Evolutionary conservation across 2,888 invertebrate genomes (phyloP).

Genomic region (Ormia ochracea): DNA sequence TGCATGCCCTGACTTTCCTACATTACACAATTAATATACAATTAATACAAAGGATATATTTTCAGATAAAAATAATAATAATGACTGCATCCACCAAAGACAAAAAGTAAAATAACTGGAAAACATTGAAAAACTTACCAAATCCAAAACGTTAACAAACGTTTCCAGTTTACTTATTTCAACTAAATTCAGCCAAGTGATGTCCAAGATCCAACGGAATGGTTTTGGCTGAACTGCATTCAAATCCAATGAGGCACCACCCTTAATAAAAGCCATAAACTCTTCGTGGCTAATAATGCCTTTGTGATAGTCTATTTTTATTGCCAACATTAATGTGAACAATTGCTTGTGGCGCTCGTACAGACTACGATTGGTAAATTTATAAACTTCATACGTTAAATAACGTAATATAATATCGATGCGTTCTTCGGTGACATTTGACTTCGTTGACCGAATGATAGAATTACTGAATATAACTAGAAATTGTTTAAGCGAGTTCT

Average conservation of each 20-base stretch:
- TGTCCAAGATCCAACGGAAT: constrained; percentile 95
- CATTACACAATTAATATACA: too few relatives aligned
- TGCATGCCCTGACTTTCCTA: too few relatives aligned
- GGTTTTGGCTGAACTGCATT: constrained; percentile 95
- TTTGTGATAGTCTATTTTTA: constrained; percentile 94
- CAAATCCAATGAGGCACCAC: constrained; percentile 94
- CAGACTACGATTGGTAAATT: constrained; percentile 92
- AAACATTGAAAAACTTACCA: constrained; percentile 81
- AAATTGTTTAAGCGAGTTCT: constrained; percentile 96
- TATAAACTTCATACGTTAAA: constrained; percentile 94
- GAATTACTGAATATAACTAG: constrained; percentile 94
- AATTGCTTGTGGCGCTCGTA: constrained; percentile 95
- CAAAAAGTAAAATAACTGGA: too few relatives aligned
- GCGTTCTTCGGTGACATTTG: constrained; percentile 88
- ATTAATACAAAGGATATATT: too few relatives aligned
- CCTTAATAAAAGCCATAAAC: constrained; percentile 96
- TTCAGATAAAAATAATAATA: too few relatives aligned
- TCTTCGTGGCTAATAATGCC: constrained; percentile 90
- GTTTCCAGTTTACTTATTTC: constrained; percentile 91
- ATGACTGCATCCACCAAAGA: too few relatives aligned
- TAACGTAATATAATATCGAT: constrained; percentile 92
- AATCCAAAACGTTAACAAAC: constrained; percentile 87
- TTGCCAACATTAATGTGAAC: constrained; percentile 94
- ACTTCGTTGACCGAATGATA: constrained; percentile 92
- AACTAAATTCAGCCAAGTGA: constrained; percentile 96